Percentiles rank a stretch among this genome's conserved stretches.
Conservation (phyloP, 1,140 invertebrate genomes). For the Armadillidium nasatum region DNA sequence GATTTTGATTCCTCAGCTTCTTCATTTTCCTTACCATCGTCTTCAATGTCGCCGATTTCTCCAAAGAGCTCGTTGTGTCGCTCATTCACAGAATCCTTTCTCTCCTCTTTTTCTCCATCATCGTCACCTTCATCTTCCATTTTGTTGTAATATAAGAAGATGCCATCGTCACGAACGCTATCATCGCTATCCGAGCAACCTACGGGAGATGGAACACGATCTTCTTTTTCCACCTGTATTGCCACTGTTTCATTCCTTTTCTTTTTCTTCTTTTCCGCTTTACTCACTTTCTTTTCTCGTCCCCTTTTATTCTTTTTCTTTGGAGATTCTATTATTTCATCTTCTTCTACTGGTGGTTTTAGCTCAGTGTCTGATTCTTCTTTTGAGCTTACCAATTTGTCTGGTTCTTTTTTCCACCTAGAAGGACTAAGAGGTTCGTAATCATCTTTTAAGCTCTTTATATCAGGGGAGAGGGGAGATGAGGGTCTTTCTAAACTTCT, state of each 20-base stretch:
- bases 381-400: background rate
- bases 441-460: background rate
- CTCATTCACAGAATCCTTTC: conserved; percentile 33
- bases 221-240: conserved; percentile 23
- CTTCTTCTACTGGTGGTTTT: background rate
- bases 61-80: conserved; percentile 42
- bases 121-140: conserved; percentile 31
- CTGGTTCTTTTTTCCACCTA: background rate
- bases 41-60: conserved; percentile 42
- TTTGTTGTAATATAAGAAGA: conserved; percentile 38
- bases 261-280: conserved; percentile 7
- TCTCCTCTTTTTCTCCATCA: conserved; percentile 30
- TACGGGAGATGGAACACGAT: conserved; percentile 21
- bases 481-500: too few relatives aligned
- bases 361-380: background rate
- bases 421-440: background rate
- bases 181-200: background rate
- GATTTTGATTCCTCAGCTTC: conserved; percentile 28
- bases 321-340: background rate
- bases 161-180: background rate
- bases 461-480: background rate
- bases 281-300: conserved; percentile 7
- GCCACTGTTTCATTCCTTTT: too few relatives aligned
- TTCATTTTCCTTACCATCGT: conserved; percentile 31
- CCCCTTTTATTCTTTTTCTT: conserved; percentile 19